A percentile compares a stretch with the other conserved stretches of the same genome.
Conservation (phyloP, 2,888 invertebrate species). For the Noctua janthe region DNA sequence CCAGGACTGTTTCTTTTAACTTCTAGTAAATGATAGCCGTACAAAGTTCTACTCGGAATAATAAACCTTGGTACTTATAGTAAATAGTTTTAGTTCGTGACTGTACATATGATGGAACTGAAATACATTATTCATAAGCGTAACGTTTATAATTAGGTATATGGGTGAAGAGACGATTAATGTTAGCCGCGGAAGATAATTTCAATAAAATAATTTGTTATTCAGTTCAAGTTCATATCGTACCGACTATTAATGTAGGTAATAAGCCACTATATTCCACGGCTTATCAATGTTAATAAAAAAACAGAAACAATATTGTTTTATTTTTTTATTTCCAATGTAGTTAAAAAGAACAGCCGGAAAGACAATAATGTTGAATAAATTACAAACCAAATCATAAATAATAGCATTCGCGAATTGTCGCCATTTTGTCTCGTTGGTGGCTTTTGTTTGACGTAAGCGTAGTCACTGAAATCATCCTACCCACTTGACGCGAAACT, state of each 20-base stretch:
- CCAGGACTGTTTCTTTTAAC: background rate
- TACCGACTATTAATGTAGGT: background rate
- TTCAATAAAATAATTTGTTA: slow-evolving; percentile 9
- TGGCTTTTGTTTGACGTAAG: slow-evolving; percentile 39
- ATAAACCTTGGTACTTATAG: background rate
- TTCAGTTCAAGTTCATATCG: slow-evolving; percentile 16
- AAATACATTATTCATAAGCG: background rate
- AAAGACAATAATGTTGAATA: slow-evolving; percentile 1
- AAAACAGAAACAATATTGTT: slow-evolving; percentile 19
- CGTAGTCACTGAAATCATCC: slow-evolving; percentile 14
- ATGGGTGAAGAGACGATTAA: background rate
- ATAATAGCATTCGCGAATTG: slow-evolving; percentile 36
- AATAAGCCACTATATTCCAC: slow-evolving; percentile 13
- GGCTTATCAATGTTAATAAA: slow-evolving; percentile 21
- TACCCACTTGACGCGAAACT: slow-evolving; percentile 4
- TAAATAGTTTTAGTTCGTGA: background rate
- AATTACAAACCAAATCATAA: background rate
- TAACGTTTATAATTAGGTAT: background rate
- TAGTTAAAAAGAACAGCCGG: background rate
- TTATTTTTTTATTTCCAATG: too few species aligned
- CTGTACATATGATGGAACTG: background rate
- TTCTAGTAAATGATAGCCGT: background rate
- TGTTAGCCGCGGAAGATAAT: background rate
- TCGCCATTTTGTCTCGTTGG: slow-evolving; percentile 56
- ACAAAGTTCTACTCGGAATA: background rate